A percentile compares a stretch with the other conserved stretches of the same genome.
phyloP scores from a whole-genome alignment of 2,888 invertebrate genomes.

The Drosophila mimetica region DNA sequence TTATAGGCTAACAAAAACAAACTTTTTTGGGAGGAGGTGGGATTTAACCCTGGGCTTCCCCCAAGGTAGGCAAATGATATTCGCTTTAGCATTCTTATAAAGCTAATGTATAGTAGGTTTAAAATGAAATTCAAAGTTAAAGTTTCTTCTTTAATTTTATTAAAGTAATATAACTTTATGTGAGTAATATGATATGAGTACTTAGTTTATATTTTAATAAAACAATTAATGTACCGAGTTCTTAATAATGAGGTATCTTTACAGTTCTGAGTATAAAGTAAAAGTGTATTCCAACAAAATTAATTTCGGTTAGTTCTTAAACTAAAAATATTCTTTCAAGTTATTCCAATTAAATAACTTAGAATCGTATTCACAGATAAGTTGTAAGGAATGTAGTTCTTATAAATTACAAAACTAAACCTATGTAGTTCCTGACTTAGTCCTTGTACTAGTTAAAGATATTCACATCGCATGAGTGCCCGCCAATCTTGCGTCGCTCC shows the following conservation, averaged over 20 bases:
- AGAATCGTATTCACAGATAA: neutral
- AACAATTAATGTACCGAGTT: neutral
- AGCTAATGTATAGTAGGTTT: too few relatives aligned
- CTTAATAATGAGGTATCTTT: neutral
- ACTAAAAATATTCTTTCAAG: neutral
- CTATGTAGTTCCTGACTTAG: too few relatives aligned
- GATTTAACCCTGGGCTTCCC: too few relatives aligned
- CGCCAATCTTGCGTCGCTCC: slow-evolving; percentile 61
- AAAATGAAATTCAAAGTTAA: neutral
- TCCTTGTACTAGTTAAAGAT: slow-evolving; percentile 22
- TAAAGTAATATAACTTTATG: too few relatives aligned
- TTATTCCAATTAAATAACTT: neutral
- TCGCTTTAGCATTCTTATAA: too few relatives aligned
- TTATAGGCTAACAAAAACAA: too few relatives aligned
- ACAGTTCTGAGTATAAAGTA: neutral
- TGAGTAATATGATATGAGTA: neutral
- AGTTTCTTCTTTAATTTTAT: too few relatives aligned
- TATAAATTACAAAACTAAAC: neutral
- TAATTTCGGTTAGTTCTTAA: neutral
- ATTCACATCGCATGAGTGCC: slow-evolving; percentile 39
- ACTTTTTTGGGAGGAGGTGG: too few relatives aligned
- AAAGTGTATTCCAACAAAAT: neutral
- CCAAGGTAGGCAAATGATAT: too few relatives aligned
- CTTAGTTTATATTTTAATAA: too few relatives aligned
- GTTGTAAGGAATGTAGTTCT: neutral